Base-by-base conservation (phyloP, 2,888 invertebrate genomes). In the Ectemnius cavifrons region DNA sequence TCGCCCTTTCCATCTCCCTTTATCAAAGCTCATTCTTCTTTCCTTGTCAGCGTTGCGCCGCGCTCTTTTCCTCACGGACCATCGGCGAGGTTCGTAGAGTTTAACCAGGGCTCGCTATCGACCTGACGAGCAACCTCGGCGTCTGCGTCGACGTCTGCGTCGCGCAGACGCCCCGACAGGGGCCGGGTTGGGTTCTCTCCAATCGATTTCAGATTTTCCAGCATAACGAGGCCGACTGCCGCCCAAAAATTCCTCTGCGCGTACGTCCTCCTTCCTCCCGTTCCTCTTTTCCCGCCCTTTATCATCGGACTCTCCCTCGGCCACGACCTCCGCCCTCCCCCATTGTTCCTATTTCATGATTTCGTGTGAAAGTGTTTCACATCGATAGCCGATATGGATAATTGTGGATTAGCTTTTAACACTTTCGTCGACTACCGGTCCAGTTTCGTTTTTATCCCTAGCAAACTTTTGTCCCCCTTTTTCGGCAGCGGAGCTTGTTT, bases 151-250 rank as follows among this genome's bases (percentile, higher is more conserved):
- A 88, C 87, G 85, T 87, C 80, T 81, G 82, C 85, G 87, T 83
- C 84, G 88, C 90, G 86, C 89, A 89, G 89, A 86, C 90, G 89
- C 89, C 85, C 79, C 83, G 80, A 78, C 84, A 80, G 82, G 81
- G 83, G 79, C 84, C 85, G 83, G 84, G 85, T 83, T 37, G 37
- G 37, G 37, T 37, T 37, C 37, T 82, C 85, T 84, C 79, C 89
- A 87, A 90, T 90, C 89, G 89, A 90, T 89, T 89, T 88, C 88
- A 87, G 89, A 90, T 89, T 90, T 89, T 87, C 89, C 87, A 87
- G 84, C 86, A 85, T 88, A 89, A 89, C 88, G 88, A 87, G 85
- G 86, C 88, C 87, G 87, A 84, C 86, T 84, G 83, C 84, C 84
- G 80, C 78, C 83, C 83, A 82, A 83, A 83, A 85, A 83, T 83